Percentiles rank a stretch among this genome's conserved stretches.
Conservation (phyloP, 2,113 vertebrate genomes). For the Notechis scutatus region DNA sequence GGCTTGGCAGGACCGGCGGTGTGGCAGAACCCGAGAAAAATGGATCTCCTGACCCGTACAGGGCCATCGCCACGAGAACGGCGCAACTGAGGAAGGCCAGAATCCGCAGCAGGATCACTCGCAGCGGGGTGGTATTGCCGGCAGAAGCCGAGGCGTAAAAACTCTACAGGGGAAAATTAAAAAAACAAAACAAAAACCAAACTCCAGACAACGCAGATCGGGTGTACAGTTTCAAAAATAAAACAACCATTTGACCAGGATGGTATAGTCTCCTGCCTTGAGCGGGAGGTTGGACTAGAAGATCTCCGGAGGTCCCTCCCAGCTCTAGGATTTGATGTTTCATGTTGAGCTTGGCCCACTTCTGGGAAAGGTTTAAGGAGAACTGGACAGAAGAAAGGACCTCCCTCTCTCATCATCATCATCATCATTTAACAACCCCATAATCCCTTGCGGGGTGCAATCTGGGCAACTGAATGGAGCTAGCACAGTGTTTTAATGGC, state of each 20-base stretch:
- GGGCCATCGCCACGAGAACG: slow-evolving; percentile 73
- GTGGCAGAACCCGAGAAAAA: slow-evolving; percentile 13
- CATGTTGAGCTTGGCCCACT: background rate
- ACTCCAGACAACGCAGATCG: background rate
- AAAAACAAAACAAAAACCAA: background rate
- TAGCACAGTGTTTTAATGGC: too few species aligned
- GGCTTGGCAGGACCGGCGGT: slow-evolving; percentile 35
- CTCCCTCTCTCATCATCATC: too few species aligned
- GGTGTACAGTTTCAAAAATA: background rate
- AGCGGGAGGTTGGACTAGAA: too few species aligned
- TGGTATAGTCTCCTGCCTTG: too few species aligned
- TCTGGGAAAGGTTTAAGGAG: background rate
- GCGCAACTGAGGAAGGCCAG: slow-evolving; percentile 84
- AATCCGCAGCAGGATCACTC: slow-evolving; percentile 81
- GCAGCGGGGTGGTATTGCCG: slow-evolving; percentile 68
- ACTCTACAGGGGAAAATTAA: slow-evolving; percentile 66
- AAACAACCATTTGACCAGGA: background rate
- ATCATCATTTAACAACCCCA: too few species aligned
- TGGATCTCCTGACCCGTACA: slow-evolving; percentile 63
- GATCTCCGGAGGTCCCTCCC: background rate
- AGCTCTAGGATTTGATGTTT: too few species aligned
- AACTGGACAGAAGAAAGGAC: too few species aligned
- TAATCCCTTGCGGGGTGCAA: too few species aligned
- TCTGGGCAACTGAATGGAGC: too few species aligned
- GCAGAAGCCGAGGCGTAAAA: slow-evolving; percentile 55